A percentile compares a stretch with the other conserved stretches of the same genome.
These are phyloP conservation scores for Galaxias olidus DNA, from an alignment of 2,797 vertebrate species.

Conservation along the genomic window DNA sequence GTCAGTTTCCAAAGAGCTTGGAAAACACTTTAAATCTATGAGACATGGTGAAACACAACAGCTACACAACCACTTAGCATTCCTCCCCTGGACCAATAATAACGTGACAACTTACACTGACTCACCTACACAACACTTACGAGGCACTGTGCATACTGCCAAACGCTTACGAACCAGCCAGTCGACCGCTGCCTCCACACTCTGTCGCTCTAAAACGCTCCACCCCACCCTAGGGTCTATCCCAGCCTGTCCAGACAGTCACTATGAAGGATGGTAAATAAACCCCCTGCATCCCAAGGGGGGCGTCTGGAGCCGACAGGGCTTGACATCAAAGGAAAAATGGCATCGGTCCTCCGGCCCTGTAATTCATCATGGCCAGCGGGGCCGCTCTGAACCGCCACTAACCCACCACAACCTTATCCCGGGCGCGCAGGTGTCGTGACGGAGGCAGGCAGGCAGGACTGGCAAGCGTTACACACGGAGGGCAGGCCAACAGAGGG, in stretches of 20 bases:
- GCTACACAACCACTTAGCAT: too few relatives aligned
- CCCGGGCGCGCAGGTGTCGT: conserved; percentile 9
- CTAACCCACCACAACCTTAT: conserved; percentile 27
- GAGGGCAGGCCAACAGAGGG: too few relatives aligned
- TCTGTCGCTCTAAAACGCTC: background rate
- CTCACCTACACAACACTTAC: too few relatives aligned
- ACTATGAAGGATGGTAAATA: conserved; percentile 9
- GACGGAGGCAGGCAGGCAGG: background rate
- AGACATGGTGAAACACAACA: too few relatives aligned
- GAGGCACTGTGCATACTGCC: too few relatives aligned
- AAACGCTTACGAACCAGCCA: too few relatives aligned
- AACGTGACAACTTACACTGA: too few relatives aligned
- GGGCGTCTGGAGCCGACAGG: conserved; percentile 26
- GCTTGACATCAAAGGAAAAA: conserved; percentile 26
- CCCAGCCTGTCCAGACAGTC: background rate
- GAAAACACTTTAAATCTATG: too few relatives aligned
- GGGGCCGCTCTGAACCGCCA: conserved; percentile 7
- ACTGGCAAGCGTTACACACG: too few relatives aligned
- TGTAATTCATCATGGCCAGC: conserved; percentile 33
- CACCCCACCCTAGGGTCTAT: background rate
- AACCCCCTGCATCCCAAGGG: conserved; percentile 8
- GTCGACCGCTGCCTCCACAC: too few relatives aligned
- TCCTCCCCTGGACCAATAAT: too few relatives aligned
- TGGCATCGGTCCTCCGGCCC: conserved; percentile 28
- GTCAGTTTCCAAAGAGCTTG: too few relatives aligned